phyloP scores from a whole-genome alignment of 2,113 vertebrate species.

The Eudorcas thomsonii region DNA sequence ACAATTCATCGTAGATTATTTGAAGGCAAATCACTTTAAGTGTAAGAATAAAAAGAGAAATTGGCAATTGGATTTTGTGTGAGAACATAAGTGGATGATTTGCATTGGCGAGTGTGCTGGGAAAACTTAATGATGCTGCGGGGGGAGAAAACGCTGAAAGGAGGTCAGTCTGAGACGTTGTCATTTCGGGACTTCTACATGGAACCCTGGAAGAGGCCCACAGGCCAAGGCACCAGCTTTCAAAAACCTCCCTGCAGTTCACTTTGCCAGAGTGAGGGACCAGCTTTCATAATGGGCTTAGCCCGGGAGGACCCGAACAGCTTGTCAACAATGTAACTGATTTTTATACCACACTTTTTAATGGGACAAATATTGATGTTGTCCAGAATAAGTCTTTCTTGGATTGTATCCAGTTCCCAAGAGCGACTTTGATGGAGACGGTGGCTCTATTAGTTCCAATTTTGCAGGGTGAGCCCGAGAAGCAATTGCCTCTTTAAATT shows the following conservation, averaged over 20 bases:
- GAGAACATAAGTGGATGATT: conserved; percentile 45
- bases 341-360: conserved; percentile 29
- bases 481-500: conserved; percentile 49
- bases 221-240: not conserved
- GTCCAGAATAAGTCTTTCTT: conserved; percentile 36
- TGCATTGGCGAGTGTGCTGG: not conserved
- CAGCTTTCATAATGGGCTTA: not conserved
- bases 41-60: conserved; percentile 57
- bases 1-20: not conserved
- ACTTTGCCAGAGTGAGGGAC: not conserved
- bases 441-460: not conserved
- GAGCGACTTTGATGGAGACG: conserved; percentile 47
- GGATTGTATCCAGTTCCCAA: conserved; percentile 30
- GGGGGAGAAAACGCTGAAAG: not conserved
- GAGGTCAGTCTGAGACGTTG: accelerated
- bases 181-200: not conserved
- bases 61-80: conserved; percentile 57
- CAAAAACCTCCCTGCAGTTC: not conserved
- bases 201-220: not conserved
- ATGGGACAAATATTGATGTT: conserved; percentile 27
- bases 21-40: conserved; percentile 54
- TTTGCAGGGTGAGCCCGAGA: conserved; percentile 59
- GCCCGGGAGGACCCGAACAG: not conserved
- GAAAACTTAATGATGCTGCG: not conserved
- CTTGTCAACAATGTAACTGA: not conserved